Percentiles rank a stretch among this genome's conserved stretches.
Conservation (phyloP, 2,797 vertebrate genomes). For the Tragelaphus eurycerus region DNA sequence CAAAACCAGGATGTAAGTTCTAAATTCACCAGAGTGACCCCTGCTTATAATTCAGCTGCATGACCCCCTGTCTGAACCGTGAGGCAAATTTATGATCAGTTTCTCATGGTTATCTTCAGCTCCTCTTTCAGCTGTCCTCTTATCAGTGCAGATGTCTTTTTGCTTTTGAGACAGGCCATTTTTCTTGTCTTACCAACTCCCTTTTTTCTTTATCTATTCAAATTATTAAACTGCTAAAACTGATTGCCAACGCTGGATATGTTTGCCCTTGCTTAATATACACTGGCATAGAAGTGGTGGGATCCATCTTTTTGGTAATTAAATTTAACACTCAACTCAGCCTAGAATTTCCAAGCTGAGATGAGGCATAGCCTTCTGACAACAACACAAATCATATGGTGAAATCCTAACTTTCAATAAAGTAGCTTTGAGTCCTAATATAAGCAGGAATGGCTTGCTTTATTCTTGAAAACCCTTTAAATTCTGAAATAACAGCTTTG, state of each 20-base stretch:
- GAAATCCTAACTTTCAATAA: background rate
- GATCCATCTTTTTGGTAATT: background rate
- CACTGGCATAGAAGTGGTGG: background rate
- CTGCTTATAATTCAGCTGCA: background rate
- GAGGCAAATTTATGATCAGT: conserved; percentile 54
- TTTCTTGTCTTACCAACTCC: conserved; percentile 38
- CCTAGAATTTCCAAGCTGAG: background rate
- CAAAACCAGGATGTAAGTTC: background rate
- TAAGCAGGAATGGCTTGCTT: background rate
- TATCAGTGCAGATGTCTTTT: conserved; percentile 62
- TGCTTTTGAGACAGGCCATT: conserved; percentile 47
- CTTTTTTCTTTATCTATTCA: conserved; percentile 22
- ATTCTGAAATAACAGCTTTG: background rate
- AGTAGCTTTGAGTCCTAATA: background rate
- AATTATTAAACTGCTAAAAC: conserved; percentile 46
- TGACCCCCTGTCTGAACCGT: conserved; percentile 46
- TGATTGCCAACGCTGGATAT: background rate
- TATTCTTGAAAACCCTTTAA: background rate
- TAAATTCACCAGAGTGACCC: background rate
- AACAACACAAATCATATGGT: background rate
- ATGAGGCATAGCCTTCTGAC: background rate
- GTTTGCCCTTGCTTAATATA: background rate
- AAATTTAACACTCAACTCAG: background rate
- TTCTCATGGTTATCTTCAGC: conserved; percentile 49
- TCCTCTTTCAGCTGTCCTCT: conserved; percentile 36